Base-by-base conservation (phyloP, 2,888 invertebrate genomes). In the Ectropis crepuscularia region DNA sequence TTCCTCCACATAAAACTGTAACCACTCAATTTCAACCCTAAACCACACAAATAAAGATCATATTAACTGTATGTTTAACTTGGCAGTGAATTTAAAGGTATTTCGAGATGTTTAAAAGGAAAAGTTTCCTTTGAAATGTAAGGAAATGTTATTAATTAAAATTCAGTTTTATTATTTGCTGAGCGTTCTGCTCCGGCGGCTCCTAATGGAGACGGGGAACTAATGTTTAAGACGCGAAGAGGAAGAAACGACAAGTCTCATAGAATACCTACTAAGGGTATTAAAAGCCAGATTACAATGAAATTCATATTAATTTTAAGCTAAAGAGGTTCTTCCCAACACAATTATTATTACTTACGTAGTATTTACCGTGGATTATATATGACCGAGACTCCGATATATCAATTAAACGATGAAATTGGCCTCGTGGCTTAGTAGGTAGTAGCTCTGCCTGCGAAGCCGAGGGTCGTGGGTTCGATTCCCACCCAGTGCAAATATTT, bases 81-180 rank as follows among this genome's bases (percentile, higher is more conserved):
- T 63, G 47, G 58, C 38, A 28, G 12, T 12, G 37, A 70, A 76
- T 75, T 77, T 70, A 63, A 73, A 80, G 78, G 78, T 82, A 81
- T 85, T 83, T 71, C 65, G 67, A 83, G 78, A 83, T 82, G 77
- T 78, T 78, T 80, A 76, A 76, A 83, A 85, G 79, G 76, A 73
- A 82, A 83, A 83, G 78, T 85, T 73, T 69, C 68, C 77, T 75
- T 73, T 65, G 68, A 75, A 74, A 75, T 70, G 77, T 75, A 76
- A 75, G 80, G 74, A 79, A 82, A 79, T 78, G 77, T 77, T 81
- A 79, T 77, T 83, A 83, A 86, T 81, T 83, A 78, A 81, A 79
- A 80, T 76, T 75, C 67, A 74, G 71, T 75, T 74, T 63, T 62
- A 65, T 64, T 71, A 63, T 71, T 75, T 73, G 68, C 50, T 48